A percentile compares a stretch with the other conserved stretches of the same genome.
These are phyloP conservation scores for Trisateles emortualis DNA, from an alignment of 2,888 invertebrate species.

Conservation along the genomic window DNA sequence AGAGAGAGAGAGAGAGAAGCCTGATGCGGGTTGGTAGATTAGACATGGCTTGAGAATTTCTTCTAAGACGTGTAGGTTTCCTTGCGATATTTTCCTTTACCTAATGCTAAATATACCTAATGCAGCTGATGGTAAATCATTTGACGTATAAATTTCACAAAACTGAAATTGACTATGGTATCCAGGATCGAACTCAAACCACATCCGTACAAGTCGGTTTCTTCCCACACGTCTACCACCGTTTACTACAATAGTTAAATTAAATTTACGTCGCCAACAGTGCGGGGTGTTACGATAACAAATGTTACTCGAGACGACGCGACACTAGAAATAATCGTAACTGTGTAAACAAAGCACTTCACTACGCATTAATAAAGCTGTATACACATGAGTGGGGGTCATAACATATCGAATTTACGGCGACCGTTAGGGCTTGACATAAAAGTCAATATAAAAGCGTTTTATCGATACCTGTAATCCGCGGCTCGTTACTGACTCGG, in stretches of 20 bases:
- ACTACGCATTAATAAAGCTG: slow-evolving; percentile 74
- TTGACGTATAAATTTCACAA: too few relatives aligned
- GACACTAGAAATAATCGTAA: slow-evolving; percentile 53
- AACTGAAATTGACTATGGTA: too few relatives aligned
- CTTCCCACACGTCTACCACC: too few relatives aligned
- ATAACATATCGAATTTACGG: slow-evolving; percentile 74
- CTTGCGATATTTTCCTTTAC: too few relatives aligned
- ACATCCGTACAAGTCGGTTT: too few relatives aligned
- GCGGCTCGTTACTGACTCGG: slow-evolving; percentile 66
- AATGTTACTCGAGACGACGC: slow-evolving; percentile 60
- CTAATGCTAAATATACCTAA: too few relatives aligned
- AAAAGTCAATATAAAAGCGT: slow-evolving; percentile 73
- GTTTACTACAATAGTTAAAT: slow-evolving; percentile 57
- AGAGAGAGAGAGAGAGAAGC: too few relatives aligned
- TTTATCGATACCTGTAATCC: slow-evolving; percentile 75
- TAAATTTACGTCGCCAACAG: slow-evolving; percentile 61
- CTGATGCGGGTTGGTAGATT: too few relatives aligned
- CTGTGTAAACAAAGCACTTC: slow-evolving; percentile 63
- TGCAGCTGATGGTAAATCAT: too few relatives aligned
- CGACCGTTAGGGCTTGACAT: slow-evolving; percentile 68
- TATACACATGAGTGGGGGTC: slow-evolving; percentile 55
- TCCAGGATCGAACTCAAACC: too few relatives aligned
- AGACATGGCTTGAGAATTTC: too few relatives aligned
- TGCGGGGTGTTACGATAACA: slow-evolving; percentile 55
- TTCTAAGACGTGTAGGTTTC: too few relatives aligned